Evolutionary conservation across 2,888 invertebrate genomes (phyloP), one percentile per base, ranked within the genome.

Genomic region (Synergus umbraculus): DNA sequence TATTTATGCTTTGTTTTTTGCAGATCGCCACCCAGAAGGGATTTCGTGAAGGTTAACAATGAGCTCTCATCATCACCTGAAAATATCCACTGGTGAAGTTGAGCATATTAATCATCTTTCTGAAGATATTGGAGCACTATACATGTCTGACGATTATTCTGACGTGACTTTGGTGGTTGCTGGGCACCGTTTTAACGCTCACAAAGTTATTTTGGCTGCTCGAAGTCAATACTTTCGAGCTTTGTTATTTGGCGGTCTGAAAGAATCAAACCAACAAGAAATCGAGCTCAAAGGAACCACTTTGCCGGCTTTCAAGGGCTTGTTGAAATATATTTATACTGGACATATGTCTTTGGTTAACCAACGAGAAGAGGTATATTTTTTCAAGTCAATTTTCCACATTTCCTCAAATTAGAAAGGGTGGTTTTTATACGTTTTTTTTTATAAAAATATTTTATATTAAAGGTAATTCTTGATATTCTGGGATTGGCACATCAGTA

Each of bases 211-310:
- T 86, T 94, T 99, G 78, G 99, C 99, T 0, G 97, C 98, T 44
- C 94, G 99, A 88, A 98, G 98, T 90, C 97, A 98, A 88, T 99
- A 99, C 93, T 99, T 99, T 92, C 94, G 98, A 91, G 98, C 96
- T 12, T 92, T 96, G 58, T 93, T 96, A 0, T 97, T 95, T 92
- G 96, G 96, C 10, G 96, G 96, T n/a, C 93, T 96, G 92, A 94
- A 95, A 81, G 96, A 97, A 91, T 94, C 96, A 0, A 94, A 93
- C 83, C 95, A 95, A 93, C 93, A 94, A 77, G 97, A 98, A 93
- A 96, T 99, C 79, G 96, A 96, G 89, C 92, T 99, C 63, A 95
- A 96, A 88, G 98, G 96, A 90, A 96, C 98, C 22, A 96, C 96
- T 1, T 92, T 97, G 73, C 95, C 95, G 81, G 97, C 97, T 15